Evolutionary conservation across 2,888 invertebrate genomes (phyloP), one percentile per base, ranked within the genome.

Genomic region (Gari tellinella): DNA sequence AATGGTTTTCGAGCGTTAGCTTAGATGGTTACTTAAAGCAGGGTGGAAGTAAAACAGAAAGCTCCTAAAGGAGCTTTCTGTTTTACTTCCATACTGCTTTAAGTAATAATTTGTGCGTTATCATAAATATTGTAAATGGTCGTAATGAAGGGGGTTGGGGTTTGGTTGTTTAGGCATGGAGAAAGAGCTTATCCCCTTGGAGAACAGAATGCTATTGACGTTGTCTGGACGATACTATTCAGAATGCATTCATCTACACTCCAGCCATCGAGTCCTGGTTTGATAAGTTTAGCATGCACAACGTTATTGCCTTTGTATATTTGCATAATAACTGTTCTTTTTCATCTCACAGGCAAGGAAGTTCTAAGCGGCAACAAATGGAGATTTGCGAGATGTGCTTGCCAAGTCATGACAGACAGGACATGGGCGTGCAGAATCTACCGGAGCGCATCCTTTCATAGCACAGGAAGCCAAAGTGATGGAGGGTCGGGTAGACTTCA

Each of bases 401-500:
- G 21, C 23, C 19, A 14, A 48, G 48, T 23, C 23, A 48, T 48
- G 48, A 17, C 48, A 48, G 48, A 21, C 48, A 21, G 7, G 48
- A 8, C 19, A 21, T 48, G 48, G 48, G 48, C 21, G 48, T n/a
- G 21, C 48, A 14, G 14, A 48, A 23, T 23, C 23, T 48, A 21
- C 7, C 19, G 19, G 23, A 21, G 14, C 19, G 21, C 48, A 48
- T 23, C 19, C 19, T 19, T 21, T 14, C 48, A 48, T 21, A 21
- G 19, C 48, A 48, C 21, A 48, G 21, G 14, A 17, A 48, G 14
- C 48, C 19, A 25, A 4, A 31, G 31, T 31, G 31, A 67, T 78
- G 63, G 78, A 78, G 38, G 67, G 78, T 25, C 69, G 70, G 19
- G 66, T 78, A 49, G 73, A 78, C 37, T 56, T 78, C 19, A 62